phyloP scores from a whole-genome alignment of 2,113 vertebrate species.

The Oxyura jamaicensis region DNA sequence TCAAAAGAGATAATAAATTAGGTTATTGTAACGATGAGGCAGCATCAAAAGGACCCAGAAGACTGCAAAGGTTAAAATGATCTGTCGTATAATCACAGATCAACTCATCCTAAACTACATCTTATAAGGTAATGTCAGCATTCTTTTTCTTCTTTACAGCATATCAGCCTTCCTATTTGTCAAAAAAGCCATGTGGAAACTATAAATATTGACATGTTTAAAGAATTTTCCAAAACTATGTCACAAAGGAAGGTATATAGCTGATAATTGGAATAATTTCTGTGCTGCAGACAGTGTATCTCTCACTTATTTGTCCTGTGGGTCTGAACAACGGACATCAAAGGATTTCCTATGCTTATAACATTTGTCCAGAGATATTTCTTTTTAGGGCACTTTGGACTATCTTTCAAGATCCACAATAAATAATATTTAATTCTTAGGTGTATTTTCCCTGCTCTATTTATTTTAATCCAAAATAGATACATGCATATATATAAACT shows the following conservation, averaged over 20 bases:
- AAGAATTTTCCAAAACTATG: background rate
- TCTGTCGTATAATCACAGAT: background rate
- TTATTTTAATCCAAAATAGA: conserved; percentile 5
- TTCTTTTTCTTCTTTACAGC: background rate
- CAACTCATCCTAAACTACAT: background rate
- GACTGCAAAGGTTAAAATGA: background rate
- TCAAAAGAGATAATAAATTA: background rate
- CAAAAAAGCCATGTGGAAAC: background rate
- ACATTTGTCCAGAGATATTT: background rate
- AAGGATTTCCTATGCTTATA: background rate
- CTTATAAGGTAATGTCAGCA: background rate
- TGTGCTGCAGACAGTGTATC: background rate
- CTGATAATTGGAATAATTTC: background rate
- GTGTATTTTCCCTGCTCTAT: background rate
- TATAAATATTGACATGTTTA: background rate
- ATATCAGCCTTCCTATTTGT: background rate
- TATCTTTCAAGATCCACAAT: background rate
- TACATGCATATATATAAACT: background rate
- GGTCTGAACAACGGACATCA: background rate
- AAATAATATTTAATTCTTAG: background rate
- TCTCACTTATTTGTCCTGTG: background rate
- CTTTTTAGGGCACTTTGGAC: background rate
- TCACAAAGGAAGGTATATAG: background rate
- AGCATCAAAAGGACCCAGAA: background rate
- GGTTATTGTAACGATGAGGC: background rate